Percentiles rank a stretch among this genome's conserved stretches.
Evolutionary conservation across 2,888 invertebrate species (phyloP).

Genomic region (Phanerotoma sp.): DNA sequence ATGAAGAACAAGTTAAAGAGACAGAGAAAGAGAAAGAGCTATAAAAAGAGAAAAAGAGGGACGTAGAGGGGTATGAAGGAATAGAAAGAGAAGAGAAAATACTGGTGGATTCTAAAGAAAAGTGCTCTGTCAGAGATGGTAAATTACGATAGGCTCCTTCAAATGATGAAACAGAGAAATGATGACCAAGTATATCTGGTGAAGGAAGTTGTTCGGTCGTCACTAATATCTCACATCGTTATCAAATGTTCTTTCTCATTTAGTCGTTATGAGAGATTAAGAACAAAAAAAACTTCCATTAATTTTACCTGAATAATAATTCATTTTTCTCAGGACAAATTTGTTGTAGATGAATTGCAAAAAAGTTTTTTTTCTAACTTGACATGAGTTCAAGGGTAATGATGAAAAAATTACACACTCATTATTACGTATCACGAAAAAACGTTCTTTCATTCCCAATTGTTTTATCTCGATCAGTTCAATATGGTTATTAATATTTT

Average conservation of each 20-base stretch:
- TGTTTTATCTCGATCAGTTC: too few species aligned
- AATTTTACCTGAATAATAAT: neutral
- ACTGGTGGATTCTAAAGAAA: constrained; percentile 17
- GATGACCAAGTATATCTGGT: constrained; percentile 21
- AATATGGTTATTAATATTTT: too few species aligned
- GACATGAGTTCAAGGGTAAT: neutral
- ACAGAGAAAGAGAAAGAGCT: constrained; percentile 8
- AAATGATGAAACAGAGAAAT: constrained; percentile 33
- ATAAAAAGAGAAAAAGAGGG: neutral
- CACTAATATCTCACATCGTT: constrained; percentile 10
- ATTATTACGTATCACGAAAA: neutral
- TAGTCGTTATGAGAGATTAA: neutral
- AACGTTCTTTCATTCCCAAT: too few species aligned
- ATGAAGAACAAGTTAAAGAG: neutral
- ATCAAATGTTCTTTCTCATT: neutral
- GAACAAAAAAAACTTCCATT: neutral
- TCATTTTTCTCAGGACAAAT: neutral
- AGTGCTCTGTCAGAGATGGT: constrained; percentile 37
- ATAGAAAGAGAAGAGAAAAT: constrained; percentile 10
- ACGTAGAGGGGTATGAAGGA: neutral
- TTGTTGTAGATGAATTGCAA: neutral
- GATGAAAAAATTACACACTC: too few species aligned
- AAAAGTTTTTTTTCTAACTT: neutral
- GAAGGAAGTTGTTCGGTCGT: constrained; percentile 4
- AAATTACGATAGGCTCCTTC: constrained; percentile 35